Percentiles rank a stretch among this genome's conserved stretches.
Conservation (phyloP, 1,140 invertebrate genomes). For the Choristoneura fumiferana region DNA sequence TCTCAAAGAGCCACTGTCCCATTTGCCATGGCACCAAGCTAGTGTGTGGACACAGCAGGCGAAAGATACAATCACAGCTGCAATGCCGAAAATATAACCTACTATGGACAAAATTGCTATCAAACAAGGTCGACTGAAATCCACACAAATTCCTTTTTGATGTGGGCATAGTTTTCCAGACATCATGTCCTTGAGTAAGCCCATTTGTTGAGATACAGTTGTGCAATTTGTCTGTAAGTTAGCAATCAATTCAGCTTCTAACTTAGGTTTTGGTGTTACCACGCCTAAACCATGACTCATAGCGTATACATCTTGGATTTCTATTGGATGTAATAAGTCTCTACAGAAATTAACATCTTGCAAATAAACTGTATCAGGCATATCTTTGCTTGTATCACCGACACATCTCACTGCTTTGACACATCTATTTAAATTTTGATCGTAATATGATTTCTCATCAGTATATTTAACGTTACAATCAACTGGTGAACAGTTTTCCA, state of each 20-base stretch:
- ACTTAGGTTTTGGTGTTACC: slow-evolving; percentile 26
- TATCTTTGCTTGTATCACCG: slow-evolving; percentile 34
- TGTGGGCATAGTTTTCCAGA: slow-evolving; percentile 47
- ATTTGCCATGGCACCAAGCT: slow-evolving; percentile 33
- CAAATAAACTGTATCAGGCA: slow-evolving; percentile 47
- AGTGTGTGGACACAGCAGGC: slow-evolving; percentile 38
- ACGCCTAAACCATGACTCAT: slow-evolving; percentile 49
- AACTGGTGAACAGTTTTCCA: slow-evolving; percentile 43
- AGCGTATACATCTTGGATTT: slow-evolving; percentile 47
- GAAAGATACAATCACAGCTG: slow-evolving; percentile 34
- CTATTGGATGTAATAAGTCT: slow-evolving; percentile 45
- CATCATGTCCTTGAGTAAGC: slow-evolving; percentile 50
- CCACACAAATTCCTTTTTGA: slow-evolving; percentile 22
- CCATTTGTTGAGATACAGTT: slow-evolving; percentile 62
- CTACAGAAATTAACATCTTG: slow-evolving; percentile 52
- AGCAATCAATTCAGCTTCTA: slow-evolving; percentile 27
- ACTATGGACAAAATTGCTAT: slow-evolving; percentile 42
- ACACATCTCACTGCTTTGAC: slow-evolving; percentile 34
- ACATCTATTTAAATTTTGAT: slow-evolving; percentile 38
- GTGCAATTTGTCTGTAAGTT: slow-evolving; percentile 51
- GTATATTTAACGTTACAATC: slow-evolving; percentile 56
- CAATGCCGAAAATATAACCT: slow-evolving; percentile 36
- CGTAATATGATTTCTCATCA: slow-evolving; percentile 41
- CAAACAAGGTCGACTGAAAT: slow-evolving; percentile 38
- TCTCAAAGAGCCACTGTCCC: slow-evolving; percentile 21